A percentile compares a stretch with the other conserved stretches of the same genome.
Conservation (phyloP, 2,888 invertebrate genomes). For the Cordilura impudica region DNA sequence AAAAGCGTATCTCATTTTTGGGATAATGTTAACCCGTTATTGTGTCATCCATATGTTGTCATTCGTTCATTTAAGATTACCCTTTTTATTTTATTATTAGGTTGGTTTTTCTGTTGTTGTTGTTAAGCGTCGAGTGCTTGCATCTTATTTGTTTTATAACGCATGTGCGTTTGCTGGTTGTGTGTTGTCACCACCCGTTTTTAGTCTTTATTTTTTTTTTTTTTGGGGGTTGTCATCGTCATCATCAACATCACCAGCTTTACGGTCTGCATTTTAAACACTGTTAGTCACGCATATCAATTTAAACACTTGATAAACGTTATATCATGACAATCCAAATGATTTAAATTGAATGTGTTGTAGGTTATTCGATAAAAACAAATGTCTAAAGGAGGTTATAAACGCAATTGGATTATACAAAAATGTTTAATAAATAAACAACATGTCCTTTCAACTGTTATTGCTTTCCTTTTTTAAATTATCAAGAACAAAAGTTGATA, state of each 20-base stretch:
- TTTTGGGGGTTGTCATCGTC: constrained; percentile 42
- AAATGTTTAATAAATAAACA: background rate
- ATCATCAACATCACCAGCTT: constrained; percentile 12
- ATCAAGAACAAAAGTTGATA: no score
- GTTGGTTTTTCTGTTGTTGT: background rate
- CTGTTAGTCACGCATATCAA: constrained; percentile 75
- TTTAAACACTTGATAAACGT: constrained; percentile 62
- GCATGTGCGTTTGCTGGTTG: constrained; percentile 30
- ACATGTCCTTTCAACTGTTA: background rate
- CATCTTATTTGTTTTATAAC: background rate
- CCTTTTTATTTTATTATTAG: background rate
- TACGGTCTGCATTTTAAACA: constrained; percentile 64
- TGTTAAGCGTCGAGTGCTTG: background rate
- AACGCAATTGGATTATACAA: background rate
- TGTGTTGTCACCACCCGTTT: constrained; percentile 11
- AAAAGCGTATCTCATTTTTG: constrained; percentile 1
- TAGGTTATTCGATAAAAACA: background rate
- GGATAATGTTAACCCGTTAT: constrained; percentile 37
- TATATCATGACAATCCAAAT: constrained; percentile 48
- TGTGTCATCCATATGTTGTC: constrained; percentile 35
- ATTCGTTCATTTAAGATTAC: constrained; percentile 1
- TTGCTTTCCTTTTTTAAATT: no score
- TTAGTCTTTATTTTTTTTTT: background rate
- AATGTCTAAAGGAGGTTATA: background rate
- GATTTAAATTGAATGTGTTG: background rate